Percentiles rank a stretch among this genome's conserved stretches.
These are phyloP conservation scores for Neomonachus schauinslandi DNA, from an alignment of 2,113 vertebrate genomes.

Conservation along the genomic window DNA sequence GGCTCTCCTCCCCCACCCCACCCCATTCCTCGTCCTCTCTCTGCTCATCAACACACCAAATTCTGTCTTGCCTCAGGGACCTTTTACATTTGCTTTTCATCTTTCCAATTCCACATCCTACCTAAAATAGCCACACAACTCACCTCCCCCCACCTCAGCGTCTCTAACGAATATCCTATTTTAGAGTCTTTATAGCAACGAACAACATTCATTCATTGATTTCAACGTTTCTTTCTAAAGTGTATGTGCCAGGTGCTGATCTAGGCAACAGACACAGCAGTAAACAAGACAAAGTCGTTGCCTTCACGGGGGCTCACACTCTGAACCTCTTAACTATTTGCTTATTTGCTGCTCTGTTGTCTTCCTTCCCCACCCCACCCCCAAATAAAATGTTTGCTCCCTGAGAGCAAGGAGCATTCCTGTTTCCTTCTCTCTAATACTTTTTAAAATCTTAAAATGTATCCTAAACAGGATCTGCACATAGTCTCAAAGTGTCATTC, in stretches of 20 bases:
- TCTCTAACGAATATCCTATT: background rate
- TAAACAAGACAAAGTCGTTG: background rate
- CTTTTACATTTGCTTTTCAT: background rate
- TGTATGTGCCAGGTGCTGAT: background rate
- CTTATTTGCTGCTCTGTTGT: background rate
- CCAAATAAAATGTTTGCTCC: background rate
- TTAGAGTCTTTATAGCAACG: background rate
- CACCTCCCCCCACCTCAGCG: background rate
- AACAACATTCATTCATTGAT: background rate
- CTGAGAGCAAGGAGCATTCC: background rate
- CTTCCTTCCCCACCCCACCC: background rate
- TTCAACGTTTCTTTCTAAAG: background rate
- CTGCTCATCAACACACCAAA: background rate
- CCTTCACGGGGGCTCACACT: background rate
- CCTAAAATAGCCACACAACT: background rate
- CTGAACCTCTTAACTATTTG: background rate
- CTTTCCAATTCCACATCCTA: background rate
- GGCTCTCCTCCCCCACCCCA: background rate
- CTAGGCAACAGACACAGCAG: background rate
- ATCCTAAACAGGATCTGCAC: conserved; percentile 3
- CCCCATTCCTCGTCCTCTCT: background rate
- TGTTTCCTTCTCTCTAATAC: background rate
- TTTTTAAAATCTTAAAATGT: conserved; percentile 33
- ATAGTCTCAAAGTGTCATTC: background rate
- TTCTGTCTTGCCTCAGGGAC: background rate